A percentile compares a stretch with the other conserved stretches of the same genome.
Conservation (phyloP, 2,888 invertebrate genomes). For the Melolontha melolontha region DNA sequence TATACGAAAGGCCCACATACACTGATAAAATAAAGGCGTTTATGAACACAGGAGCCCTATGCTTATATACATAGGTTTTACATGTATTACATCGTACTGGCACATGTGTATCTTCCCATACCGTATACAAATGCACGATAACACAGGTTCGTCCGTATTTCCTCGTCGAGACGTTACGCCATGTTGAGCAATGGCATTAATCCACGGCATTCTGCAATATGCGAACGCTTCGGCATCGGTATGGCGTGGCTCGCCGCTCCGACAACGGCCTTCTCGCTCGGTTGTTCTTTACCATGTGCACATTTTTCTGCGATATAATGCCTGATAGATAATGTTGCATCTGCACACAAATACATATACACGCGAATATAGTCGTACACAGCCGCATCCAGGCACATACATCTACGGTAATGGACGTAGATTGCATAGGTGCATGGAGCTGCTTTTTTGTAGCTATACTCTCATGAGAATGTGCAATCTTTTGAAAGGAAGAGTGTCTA, state of each 20-base stretch:
- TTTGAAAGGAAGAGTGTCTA: too few relatives aligned
- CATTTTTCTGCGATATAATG: conserved; percentile 49
- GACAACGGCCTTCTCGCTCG: too few relatives aligned
- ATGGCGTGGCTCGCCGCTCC: too few relatives aligned
- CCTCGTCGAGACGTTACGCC: conserved; percentile 49
- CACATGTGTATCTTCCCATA: too few relatives aligned
- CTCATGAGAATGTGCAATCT: conserved; percentile 46
- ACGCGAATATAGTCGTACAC: too few relatives aligned
- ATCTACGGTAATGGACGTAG: conserved; percentile 47
- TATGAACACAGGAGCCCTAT: too few relatives aligned
- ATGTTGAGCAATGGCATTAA: conserved; percentile 50
- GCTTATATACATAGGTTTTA: too few relatives aligned
- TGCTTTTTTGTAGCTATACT: conserved; percentile 29
- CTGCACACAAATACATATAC: background rate
- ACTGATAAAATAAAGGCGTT: too few relatives aligned
- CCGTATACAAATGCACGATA: too few relatives aligned
- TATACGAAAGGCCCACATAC: too few relatives aligned
- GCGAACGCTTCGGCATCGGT: conserved; percentile 42
- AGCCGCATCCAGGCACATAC: too few relatives aligned
- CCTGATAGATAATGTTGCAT: conserved; percentile 49
- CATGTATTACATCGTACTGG: too few relatives aligned
- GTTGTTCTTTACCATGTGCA: background rate
- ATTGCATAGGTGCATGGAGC: conserved; percentile 48
- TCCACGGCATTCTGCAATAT: conserved; percentile 35
- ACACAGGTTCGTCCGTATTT: conserved; percentile 41